Conservation (phyloP, 2,888 invertebrate genomes). For the Drosophila hamatofila region DNA sequence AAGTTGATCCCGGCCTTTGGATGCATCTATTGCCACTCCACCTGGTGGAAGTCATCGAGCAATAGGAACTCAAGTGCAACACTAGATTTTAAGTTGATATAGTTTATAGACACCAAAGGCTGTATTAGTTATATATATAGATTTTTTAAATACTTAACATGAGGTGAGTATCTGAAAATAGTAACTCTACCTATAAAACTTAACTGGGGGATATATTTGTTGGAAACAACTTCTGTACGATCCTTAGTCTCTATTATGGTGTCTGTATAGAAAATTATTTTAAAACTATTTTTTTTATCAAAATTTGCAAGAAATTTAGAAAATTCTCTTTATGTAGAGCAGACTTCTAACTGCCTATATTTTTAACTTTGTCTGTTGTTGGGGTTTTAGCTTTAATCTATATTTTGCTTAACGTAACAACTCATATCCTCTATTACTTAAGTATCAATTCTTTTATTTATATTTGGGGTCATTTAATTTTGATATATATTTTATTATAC, state of each 20-base stretch:
- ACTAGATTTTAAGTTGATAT: conserved; percentile 5
- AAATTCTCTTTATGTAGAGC: no score
- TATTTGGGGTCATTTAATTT: not conserved
- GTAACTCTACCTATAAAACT: not conserved
- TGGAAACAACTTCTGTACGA: not conserved
- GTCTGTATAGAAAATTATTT: no score
- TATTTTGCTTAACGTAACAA: no score
- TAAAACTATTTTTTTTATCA: no score
- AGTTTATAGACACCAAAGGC: not conserved
- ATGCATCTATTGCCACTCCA: conserved; percentile 52
- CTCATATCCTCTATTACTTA: not conserved
- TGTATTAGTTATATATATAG: conserved; percentile 2
- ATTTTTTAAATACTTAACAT: not conserved
- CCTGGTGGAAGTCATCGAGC: not conserved
- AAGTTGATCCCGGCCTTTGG: conserved; percentile 70
- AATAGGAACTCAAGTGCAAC: not conserved
- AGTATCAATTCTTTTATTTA: not conserved
- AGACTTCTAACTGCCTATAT: no score
- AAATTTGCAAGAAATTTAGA: no score
- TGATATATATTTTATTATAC: no score
- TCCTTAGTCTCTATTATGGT: not conserved
- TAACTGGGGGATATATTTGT: no score
- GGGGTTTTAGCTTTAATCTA: no score
- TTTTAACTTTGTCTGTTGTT: no score
- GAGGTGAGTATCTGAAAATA: not conserved